A percentile compares a stretch with the other conserved stretches of the same genome.
These are phyloP conservation scores for Semnornis frantzii DNA, from an alignment of 2,113 vertebrate genomes.

Conservation along the genomic window DNA sequence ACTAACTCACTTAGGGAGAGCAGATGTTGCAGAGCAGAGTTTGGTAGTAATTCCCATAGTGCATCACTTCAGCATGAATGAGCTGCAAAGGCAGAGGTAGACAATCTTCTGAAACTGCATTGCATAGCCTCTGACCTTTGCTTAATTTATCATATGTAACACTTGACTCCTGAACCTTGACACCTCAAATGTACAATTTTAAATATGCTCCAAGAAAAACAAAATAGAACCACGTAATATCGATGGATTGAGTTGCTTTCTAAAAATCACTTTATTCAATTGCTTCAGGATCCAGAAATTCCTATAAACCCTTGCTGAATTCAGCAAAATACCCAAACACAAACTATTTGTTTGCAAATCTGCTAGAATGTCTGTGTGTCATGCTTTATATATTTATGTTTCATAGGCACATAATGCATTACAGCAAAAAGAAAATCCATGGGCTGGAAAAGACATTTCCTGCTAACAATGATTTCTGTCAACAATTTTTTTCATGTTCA, in stretches of 20 bases:
- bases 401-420: neutral
- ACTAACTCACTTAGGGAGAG: conserved; percentile 99
- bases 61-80: conserved; percentile 99
- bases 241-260: conserved; percentile 56
- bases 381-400: conserved; percentile 36
- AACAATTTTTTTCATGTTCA: conserved; percentile 55
- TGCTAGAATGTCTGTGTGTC: neutral
- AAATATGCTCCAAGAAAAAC: conserved; percentile 68
- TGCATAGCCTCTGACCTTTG: conserved; percentile 79
- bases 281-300: conserved; percentile 42
- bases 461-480: conserved; percentile 42
- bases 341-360: conserved; percentile 41
- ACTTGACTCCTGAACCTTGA: conserved; percentile 80
- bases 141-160: conserved; percentile 79
- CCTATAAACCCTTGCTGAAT: conserved; percentile 25
- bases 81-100: conserved; percentile 93
- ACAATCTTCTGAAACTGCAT: conserved; percentile 88
- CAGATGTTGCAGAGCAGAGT: conserved; percentile 96
- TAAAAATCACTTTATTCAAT: conserved; percentile 42
- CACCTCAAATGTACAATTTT: conserved; percentile 63
- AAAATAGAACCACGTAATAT: conserved; percentile 52
- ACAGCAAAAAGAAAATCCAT: conserved; percentile 31
- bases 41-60: conserved; percentile 98
- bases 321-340: conserved; percentile 35
- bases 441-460: conserved; percentile 11